These are phyloP conservation scores for Microtus californicus DNA, from an alignment of 2,797 vertebrate genomes.

Conservation along the genomic window DNA sequence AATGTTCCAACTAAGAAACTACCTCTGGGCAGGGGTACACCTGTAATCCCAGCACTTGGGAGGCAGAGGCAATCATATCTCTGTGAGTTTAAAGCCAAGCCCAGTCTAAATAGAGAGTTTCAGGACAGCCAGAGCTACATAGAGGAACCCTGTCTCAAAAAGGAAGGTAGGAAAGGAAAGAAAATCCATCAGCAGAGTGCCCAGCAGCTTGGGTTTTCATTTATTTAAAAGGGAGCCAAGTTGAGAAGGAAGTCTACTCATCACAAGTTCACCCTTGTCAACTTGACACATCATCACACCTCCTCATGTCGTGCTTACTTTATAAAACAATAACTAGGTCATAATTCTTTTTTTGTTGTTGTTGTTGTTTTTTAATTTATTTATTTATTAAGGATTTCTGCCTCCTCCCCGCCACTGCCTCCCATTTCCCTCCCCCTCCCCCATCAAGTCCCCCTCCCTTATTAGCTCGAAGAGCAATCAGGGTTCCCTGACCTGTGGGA, in stretches of 20 bases:
- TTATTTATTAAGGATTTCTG: too few species aligned
- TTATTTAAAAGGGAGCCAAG: background rate
- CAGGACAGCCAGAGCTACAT: too few species aligned
- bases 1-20: background rate
- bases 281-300: background rate
- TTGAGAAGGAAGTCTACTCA: background rate
- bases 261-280: background rate
- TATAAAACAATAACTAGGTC: background rate
- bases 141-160: background rate
- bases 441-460: too few species aligned
- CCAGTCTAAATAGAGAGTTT: background rate
- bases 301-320: background rate
- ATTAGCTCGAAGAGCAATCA: too few species aligned
- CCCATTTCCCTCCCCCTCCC: too few species aligned
- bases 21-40: background rate
- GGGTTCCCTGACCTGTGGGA: too few species aligned
- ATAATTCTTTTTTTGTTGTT: background rate
- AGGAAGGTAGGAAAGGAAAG: background rate
- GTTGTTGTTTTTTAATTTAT: too few species aligned
- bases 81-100: background rate
- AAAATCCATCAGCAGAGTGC: too few species aligned
- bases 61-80: background rate
- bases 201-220: background rate
- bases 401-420: too few species aligned
- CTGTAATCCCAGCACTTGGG: background rate